Percentiles rank a stretch among this genome's conserved stretches.
phyloP scores from a whole-genome alignment of 2,113 vertebrate genomes.

The Daphoenositta chrysoptera region DNA sequence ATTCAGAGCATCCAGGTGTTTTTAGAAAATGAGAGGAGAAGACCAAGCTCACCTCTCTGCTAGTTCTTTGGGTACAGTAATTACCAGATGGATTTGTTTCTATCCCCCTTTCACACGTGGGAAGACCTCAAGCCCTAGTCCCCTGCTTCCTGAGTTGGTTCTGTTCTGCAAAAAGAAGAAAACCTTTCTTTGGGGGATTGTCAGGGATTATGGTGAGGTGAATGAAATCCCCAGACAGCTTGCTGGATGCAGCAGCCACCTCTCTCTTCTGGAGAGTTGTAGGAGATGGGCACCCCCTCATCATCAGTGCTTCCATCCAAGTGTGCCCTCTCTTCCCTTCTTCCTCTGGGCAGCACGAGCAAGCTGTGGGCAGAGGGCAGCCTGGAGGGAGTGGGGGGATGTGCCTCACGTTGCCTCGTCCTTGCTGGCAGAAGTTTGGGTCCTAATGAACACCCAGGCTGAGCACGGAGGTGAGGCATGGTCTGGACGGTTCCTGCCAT shows the following conservation, averaged over 20 bases:
- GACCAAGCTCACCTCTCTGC: background rate
- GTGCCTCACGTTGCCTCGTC: rapidly evolving
- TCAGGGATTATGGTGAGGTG: no score
- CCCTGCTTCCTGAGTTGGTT: background rate
- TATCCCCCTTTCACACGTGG: background rate
- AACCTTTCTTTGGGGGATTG: background rate
- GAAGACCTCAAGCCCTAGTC: background rate
- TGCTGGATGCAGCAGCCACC: background rate
- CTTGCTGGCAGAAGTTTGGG: background rate
- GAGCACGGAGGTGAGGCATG: rapidly evolving
- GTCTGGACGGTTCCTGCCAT: rapidly evolving
- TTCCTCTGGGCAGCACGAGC: background rate
- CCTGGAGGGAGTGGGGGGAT: rapidly evolving
- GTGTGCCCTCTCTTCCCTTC: background rate
- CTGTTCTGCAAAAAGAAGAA: background rate
- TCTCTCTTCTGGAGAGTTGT: background rate
- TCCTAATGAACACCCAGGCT: background rate
- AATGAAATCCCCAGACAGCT: background rate
- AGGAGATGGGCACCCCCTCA: rapidly evolving
- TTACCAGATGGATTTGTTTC: background rate
- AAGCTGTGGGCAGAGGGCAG: background rate
- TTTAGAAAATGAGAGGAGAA: background rate
- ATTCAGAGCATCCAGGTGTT: background rate
- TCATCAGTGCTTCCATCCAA: background rate
- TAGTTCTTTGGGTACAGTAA: background rate